Base-by-base conservation (phyloP, 2,113 vertebrate genomes). In the Antigone vipio region DNA sequence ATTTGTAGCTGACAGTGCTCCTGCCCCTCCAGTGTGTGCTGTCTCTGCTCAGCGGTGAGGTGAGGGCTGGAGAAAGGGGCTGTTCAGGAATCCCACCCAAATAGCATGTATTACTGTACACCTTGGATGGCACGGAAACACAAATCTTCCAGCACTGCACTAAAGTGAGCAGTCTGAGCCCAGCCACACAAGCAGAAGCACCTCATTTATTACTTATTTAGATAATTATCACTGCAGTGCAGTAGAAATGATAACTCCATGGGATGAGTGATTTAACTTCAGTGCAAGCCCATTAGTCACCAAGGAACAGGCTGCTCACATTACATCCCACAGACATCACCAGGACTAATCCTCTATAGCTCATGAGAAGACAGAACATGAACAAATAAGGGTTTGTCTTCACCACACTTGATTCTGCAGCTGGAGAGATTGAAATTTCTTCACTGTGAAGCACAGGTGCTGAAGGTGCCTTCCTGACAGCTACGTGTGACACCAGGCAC, bases 241-340 rank as follows among this genome's bases (percentile, higher is more conserved):
- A 84, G 83, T 38, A 88, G 79, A 90, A 92, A 77, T 84, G 24
- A 75, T 92, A 97, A 92, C 47, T 94, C 53, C 50, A 60, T 20
- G 24, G 88, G 45, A 94, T 87, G 93, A 97, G 89, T 94, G 95
- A 90, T 93, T 95, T 95, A 91, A 93, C 78, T 95, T 82, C 63
- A 58, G 82, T 45, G 80, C 73, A 85, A 76, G 76, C 75, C 85
- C 74, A 68, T 97, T 73, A 93, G 84, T 91, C 93, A 90, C 7
- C 11, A 47, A 71, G 78, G 59, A 95, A 35, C 53, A 88, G 9
- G 17, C 81, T 85, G 38, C 63, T 97, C 76, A n/a, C 47, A 35
- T 35, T 52, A 7, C 20, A 59, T 49, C 62, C 73, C 60, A 35
- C 71, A 96, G 88, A 44, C 63, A 92, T 11, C 55, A 67, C 58